Base-by-base conservation (phyloP, 2,113 vertebrate species). In the Cisticola juncidis region DNA sequence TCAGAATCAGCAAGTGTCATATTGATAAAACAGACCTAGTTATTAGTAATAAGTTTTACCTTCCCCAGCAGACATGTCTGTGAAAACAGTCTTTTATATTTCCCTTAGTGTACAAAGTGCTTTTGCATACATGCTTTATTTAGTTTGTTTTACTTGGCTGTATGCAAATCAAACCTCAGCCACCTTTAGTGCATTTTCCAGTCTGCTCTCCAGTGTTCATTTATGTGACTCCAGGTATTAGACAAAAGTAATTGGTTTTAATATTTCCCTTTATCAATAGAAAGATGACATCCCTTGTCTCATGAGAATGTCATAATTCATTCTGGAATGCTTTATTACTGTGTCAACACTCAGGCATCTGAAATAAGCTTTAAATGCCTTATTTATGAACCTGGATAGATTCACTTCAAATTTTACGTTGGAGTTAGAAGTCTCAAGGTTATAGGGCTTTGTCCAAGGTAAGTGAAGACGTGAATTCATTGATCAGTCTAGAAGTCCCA, bases 181-280 rank as follows among this genome's bases (percentile, higher is more conserved):
- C 66, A 70, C 62, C 51, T 83, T 70, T 66, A 28, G 58, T 9
- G 17, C 40, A 53, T 88, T 96, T 96, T 81, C 65, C 47, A 78
- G 18, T 87, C 54, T 92, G 60, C 47, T 93, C 44, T 91, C 70
- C 78, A 44, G 11, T 11, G 51, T 58, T 31, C 51, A 61, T 89
- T 76, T 85, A 21, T 51, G 74, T 62, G 53, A 69, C 78, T 95
- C 45, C 61, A 90, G 62, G 38, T 89, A 95, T 92, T 48, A 92
- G 42, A 80, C 33, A 45, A 72, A 94, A 95, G 65, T 71, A 2
- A 7, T 35, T 92, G 8, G 24, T 35, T 94, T 91, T 92, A 97
- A 87, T 87, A 91, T 92, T 94, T 97, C 81, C 85, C 72, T 94
- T 91, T 87, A 85, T 94, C 93, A 87, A 69, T 72, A 90, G 81